Percentiles rank a stretch among this genome's conserved stretches.
phyloP scores from a whole-genome alignment of 2,888 invertebrate species.

The Xanthia icteritia region DNA sequence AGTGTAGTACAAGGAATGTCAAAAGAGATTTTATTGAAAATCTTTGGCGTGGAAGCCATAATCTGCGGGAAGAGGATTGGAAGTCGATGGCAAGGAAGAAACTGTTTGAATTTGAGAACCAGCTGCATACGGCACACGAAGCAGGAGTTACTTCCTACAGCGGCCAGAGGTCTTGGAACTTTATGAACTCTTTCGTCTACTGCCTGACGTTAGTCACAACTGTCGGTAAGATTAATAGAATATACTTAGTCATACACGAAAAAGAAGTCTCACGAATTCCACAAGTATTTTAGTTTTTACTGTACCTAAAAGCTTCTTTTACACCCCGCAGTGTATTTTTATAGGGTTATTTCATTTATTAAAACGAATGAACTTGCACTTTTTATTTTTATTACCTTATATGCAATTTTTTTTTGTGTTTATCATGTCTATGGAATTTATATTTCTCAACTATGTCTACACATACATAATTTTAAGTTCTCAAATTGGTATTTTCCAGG shows the following conservation, averaged over 20 bases:
- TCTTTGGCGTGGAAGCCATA: constrained; percentile 95
- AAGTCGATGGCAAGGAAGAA: constrained; percentile 95
- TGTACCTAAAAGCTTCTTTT: background rate
- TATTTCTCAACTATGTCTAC: background rate
- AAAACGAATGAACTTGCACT: constrained; percentile 34
- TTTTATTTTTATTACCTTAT: constrained; percentile 32
- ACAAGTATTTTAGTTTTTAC: constrained; percentile 1
- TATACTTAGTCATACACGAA: background rate
- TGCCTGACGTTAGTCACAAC: constrained; percentile 96
- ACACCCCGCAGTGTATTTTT: background rate
- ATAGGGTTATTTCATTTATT: constrained; percentile 22
- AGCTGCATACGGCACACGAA: constrained; percentile 95
- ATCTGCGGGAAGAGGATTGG: constrained; percentile 96
- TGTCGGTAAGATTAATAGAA: constrained; percentile 93
- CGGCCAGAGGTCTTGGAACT: constrained; percentile 96
- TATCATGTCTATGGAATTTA: background rate
- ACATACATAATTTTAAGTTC: constrained; percentile 3
- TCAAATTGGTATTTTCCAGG: constrained; percentile 90
- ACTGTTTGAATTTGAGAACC: constrained; percentile 96
- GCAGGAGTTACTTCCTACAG: constrained; percentile 96
- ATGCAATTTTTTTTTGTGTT: background rate
- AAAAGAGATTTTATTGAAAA: constrained; percentile 96
- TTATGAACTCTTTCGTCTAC: constrained; percentile 96
- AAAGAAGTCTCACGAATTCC: background rate
- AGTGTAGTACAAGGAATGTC: constrained; percentile 96